Conservation (phyloP, 2,113 vertebrate genomes). For the Caloenas nicobarica region DNA sequence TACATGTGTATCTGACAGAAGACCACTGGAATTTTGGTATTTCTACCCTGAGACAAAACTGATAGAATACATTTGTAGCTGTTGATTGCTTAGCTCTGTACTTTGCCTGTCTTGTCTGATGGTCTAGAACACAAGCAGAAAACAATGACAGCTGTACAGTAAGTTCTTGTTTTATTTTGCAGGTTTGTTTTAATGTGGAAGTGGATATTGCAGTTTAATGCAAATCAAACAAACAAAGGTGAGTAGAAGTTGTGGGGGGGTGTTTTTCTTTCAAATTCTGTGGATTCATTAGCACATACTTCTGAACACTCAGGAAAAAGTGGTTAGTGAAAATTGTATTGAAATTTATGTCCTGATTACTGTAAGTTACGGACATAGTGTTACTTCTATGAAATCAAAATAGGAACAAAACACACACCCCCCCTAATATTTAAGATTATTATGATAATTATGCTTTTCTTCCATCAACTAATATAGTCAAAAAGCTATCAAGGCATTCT, state of each 20-base stretch:
- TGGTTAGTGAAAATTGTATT: neutral
- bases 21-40: neutral
- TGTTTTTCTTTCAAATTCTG: neutral
- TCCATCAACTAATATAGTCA: neutral
- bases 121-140: neutral
- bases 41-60: neutral
- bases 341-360: neutral
- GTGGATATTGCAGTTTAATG: conserved; percentile 70
- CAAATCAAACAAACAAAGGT: conserved; percentile 71
- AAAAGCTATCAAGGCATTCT: neutral
- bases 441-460: neutral
- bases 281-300: neutral
- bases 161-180: conserved; percentile 55
- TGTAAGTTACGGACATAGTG: neutral
- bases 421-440: neutral
- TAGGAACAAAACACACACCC: neutral
- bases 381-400: neutral
- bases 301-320: neutral
- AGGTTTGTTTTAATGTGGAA: conserved; percentile 73
- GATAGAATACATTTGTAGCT: neutral
- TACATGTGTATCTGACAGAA: neutral
- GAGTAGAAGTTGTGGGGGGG: conserved; percentile 14
- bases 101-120: neutral
- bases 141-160: neutral
- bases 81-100: neutral